Conservation (phyloP, 2,113 vertebrate genomes). For the Vidua macroura region DNA sequence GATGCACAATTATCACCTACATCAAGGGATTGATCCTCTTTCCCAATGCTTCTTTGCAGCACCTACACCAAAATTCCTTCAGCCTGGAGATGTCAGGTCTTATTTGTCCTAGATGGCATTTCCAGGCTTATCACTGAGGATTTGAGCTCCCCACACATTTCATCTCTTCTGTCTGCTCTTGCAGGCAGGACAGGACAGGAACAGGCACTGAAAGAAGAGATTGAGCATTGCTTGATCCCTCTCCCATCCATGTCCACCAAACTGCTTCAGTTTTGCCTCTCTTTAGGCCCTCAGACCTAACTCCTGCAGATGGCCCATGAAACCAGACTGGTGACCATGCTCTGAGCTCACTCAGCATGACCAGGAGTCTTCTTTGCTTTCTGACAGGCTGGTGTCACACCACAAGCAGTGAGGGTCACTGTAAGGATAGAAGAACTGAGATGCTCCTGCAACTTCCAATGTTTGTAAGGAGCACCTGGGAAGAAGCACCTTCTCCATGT, state of each 20-base stretch:
- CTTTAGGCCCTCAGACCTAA: neutral
- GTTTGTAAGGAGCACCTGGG: neutral
- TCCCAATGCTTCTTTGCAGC: neutral
- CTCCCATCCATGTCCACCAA: neutral
- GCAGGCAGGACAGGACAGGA: neutral
- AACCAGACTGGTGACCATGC: neutral
- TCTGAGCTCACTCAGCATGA: neutral
- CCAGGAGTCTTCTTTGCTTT: neutral
- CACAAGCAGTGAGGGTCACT: neutral
- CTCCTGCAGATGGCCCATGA: neutral
- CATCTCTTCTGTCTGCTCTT: neutral
- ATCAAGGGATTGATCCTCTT: neutral
- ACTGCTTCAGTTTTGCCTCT: neutral
- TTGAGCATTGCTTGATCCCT: neutral
- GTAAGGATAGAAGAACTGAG: neutral
- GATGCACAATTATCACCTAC: neutral
- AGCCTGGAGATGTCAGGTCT: neutral
- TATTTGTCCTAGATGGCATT: neutral
- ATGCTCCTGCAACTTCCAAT: neutral
- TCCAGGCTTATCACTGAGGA: neutral
- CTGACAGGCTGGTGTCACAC: neutral
- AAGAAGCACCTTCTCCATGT: neutral
- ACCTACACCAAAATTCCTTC: neutral
- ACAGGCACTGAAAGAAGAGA: neutral
- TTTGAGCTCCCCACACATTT: neutral